A percentile compares a stretch with the other conserved stretches of the same genome.
phyloP scores from a whole-genome alignment of 2,113 vertebrate species.

The Vombatus ursinus region DNA sequence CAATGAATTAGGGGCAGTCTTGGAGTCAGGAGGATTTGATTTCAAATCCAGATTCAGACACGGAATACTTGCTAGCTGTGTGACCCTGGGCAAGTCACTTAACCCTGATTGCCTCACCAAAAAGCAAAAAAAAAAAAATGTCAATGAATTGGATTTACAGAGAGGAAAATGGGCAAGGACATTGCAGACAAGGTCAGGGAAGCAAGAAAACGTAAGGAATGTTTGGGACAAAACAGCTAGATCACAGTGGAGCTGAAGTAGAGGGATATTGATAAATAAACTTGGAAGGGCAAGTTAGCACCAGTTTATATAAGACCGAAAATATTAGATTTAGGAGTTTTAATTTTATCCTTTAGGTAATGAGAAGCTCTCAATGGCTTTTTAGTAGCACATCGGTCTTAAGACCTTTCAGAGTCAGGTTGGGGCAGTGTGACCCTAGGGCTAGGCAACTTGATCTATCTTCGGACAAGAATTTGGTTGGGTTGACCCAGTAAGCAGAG shows the following conservation, averaged over 20 bases:
- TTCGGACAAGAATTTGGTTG: constrained; percentile 11
- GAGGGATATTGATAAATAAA: not conserved
- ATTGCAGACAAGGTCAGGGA: not conserved
- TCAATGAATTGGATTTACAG: not conserved
- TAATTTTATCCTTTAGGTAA: not conserved
- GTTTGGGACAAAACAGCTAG: not conserved
- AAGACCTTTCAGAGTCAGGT: not conserved
- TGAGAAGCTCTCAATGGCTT: not conserved
- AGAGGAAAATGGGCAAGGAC: not conserved
- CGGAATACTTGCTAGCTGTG: too few species aligned
- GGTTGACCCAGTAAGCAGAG: not conserved
- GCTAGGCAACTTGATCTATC: not conserved
- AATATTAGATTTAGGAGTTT: not conserved
- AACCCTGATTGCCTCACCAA: too few species aligned
- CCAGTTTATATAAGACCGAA: not conserved
- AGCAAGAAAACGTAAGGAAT: not conserved
- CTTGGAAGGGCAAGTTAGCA: not conserved
- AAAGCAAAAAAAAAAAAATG: too few species aligned
- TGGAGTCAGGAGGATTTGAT: too few species aligned
- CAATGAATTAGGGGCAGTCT: not conserved
- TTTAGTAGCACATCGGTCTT: not conserved
- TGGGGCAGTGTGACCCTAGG: too few species aligned
- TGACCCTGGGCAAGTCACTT: too few species aligned
- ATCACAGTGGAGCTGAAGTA: not conserved
- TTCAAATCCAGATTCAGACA: too few species aligned